A percentile compares a stretch with the other conserved stretches of the same genome.
These are phyloP conservation scores for Cyclophora punctaria DNA, from an alignment of 2,888 invertebrate species.

Conservation along the genomic window DNA sequence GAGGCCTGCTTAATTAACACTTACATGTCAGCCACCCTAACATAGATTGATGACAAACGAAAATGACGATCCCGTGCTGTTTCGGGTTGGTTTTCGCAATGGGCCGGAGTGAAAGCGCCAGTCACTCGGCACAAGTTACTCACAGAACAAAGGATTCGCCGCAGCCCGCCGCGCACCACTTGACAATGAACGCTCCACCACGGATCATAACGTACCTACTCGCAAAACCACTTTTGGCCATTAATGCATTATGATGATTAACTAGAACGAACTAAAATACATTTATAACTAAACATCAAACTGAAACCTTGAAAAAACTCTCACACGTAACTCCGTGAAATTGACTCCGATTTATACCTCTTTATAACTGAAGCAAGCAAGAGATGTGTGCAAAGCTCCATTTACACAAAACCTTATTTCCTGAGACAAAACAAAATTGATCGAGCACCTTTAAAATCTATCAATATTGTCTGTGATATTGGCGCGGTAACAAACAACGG, in stretches of 20 bases:
- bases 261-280: conserved; percentile 12
- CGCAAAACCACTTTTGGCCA: conserved; percentile 50
- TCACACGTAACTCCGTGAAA: too few species aligned
- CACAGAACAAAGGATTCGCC: conserved; percentile 47
- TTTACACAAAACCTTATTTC: too few species aligned
- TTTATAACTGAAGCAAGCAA: too few species aligned
- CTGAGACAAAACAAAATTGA: too few species aligned
- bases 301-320: too few species aligned
- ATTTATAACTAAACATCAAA: too few species aligned
- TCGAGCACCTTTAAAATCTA: too few species aligned
- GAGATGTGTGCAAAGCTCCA: too few species aligned
- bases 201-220: conserved; percentile 53
- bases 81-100: conserved; percentile 49
- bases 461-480: too few species aligned
- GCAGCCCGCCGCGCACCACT: conserved; percentile 30
- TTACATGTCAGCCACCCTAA: conserved; percentile 71
- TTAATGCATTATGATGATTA: conserved; percentile 72
- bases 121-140: conserved; percentile 57
- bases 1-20: conserved; percentile 74
- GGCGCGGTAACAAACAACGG: too few species aligned
- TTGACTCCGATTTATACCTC: too few species aligned
- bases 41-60: conserved; percentile 75
- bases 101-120: conserved; percentile 53
- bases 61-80: conserved; percentile 67
- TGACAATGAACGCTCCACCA: conserved; percentile 36